Evolutionary conservation across 2,888 invertebrate species (phyloP).

Genomic region (Bembecia ichneumoniformis): DNA sequence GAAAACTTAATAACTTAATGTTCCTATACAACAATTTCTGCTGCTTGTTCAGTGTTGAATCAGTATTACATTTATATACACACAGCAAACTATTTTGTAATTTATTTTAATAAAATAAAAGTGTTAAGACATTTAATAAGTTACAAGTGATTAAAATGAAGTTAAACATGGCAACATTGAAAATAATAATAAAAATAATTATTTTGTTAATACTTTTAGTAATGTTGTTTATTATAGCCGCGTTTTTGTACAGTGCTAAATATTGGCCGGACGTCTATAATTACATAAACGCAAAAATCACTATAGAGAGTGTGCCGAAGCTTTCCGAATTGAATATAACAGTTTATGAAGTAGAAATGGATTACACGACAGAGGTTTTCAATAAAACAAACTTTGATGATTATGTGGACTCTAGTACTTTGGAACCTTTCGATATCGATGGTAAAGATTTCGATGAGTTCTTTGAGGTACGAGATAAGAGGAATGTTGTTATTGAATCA

Average conservation of each 20-base stretch:
- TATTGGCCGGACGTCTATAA: conserved; percentile 59
- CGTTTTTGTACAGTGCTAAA: conserved; percentile 42
- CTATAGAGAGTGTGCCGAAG: conserved; percentile 52
- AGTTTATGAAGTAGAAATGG: conserved; percentile 24
- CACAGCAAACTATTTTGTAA: background rate
- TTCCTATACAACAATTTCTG: background rate
- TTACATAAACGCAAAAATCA: conserved; percentile 54
- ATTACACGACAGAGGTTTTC: conserved; percentile 21
- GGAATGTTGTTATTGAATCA: conserved; percentile 1
- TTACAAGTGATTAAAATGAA: conserved; percentile 26
- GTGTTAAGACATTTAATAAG: too few relatives aligned
- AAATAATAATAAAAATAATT: conserved; percentile 37
- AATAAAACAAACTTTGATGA: conserved; percentile 25
- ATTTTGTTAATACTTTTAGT: conserved; percentile 44
- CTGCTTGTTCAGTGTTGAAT: background rate
- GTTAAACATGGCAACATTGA: conserved; percentile 30
- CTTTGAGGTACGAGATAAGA: background rate
- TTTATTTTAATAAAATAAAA: too few relatives aligned
- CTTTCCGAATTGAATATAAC: conserved; percentile 46
- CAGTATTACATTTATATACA: background rate
- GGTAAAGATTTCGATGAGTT: conserved; percentile 13
- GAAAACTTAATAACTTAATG: background rate
- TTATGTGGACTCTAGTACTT: conserved; percentile 20
- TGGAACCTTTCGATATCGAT: conserved; percentile 20
- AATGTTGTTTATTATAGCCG: conserved; percentile 40